Evolutionary conservation across 2,113 vertebrate genomes (phyloP).

Genomic region (Chinchilla lanigera): DNA sequence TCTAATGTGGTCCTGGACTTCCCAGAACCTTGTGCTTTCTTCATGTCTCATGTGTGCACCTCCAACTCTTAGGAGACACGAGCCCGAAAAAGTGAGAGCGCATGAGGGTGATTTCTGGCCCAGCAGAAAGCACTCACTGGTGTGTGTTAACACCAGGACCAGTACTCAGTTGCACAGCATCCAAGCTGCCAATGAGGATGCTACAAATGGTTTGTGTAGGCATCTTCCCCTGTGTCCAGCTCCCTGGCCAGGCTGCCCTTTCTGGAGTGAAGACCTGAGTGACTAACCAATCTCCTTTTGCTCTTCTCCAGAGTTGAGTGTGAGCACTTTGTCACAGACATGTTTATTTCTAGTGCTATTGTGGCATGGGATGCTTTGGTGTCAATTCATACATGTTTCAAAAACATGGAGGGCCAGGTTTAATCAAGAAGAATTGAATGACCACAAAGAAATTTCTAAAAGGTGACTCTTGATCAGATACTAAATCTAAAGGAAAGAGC

Average conservation of each 20-base stretch:
- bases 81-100: neutral
- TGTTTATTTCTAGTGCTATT: neutral
- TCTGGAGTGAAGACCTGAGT: neutral
- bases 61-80: neutral
- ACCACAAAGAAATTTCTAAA: neutral
- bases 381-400: neutral
- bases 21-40: neutral
- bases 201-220: neutral
- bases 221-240: neutral
- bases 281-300: neutral
- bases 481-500: neutral
- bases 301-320: neutral
- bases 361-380: neutral
- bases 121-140: neutral
- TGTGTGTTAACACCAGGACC: neutral
- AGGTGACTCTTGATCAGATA: neutral
- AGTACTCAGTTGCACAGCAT: neutral
- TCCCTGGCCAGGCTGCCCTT: neutral
- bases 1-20: neutral
- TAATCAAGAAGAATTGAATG: too few species aligned
- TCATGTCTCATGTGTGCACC: rapidly evolving
- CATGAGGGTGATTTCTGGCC: rapidly evolving
- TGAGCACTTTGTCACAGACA: neutral
- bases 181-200: neutral
- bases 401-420: neutral